A percentile compares a stretch with the other conserved stretches of the same genome.
These are phyloP conservation scores for Cheilosia impressa DNA, from an alignment of 2,888 invertebrate species.

Conservation along the genomic window DNA sequence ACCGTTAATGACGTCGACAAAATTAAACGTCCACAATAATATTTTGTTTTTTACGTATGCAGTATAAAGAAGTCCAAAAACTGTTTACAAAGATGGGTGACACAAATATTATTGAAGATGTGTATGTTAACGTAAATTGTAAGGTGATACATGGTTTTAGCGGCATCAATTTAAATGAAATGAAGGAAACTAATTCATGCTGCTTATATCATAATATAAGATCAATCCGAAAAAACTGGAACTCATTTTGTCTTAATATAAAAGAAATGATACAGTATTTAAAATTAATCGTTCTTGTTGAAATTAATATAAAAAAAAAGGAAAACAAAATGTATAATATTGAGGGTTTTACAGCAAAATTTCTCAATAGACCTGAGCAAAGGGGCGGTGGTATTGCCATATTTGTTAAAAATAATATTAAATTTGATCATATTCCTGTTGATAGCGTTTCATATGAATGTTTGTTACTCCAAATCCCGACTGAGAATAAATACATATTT, in stretches of 20 bases:
- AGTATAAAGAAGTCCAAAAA: constrained; percentile 6
- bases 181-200: constrained; percentile 16
- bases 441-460: constrained; percentile 7
- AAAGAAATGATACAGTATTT: neutral
- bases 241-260: constrained; percentile 8
- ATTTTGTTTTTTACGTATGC: neutral
- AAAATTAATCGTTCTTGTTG: constrained; percentile 21
- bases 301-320: constrained; percentile 29
- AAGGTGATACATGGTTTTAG: constrained; percentile 39
- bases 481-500: constrained; percentile 3
- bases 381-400: constrained; percentile 9
- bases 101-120: neutral
- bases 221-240: constrained; percentile 8
- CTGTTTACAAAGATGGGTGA: constrained; percentile 10
- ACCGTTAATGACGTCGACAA: constrained; percentile 12
- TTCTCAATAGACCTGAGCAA: constrained; percentile 7
- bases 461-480: neutral
- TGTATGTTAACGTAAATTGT: constrained; percentile 24
- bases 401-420: constrained; percentile 10
- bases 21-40: constrained; percentile 12
- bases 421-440: neutral
- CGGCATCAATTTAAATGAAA: constrained; percentile 31
- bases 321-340: constrained; percentile 22
- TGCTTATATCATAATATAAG: constrained; percentile 19
- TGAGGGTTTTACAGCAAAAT: constrained; percentile 4